Base-by-base conservation (phyloP, 2,797 vertebrate genomes). In the Dryobates pubescens region DNA sequence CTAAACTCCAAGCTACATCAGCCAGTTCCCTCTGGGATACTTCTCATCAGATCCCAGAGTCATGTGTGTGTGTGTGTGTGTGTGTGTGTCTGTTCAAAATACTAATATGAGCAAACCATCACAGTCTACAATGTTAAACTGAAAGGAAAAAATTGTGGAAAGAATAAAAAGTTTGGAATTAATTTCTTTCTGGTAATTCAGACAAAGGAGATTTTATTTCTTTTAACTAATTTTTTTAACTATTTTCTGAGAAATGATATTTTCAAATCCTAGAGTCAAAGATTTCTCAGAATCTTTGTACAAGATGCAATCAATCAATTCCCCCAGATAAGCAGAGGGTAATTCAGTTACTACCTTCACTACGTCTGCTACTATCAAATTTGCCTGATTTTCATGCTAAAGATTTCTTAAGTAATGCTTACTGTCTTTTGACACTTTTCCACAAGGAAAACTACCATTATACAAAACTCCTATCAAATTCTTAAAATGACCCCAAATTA, bases 401-500 rank as follows among this genome's bases (percentile, higher is more conserved):
- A 49, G 14, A 15, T 76, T 87, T 57, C 51, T 86, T 71, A 45
- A 64, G 30, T 54, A 82, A 59, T 47, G 7, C 84, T 88, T 71
- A 45, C 29, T 82, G 19, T 17, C 16, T 81, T 88, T 74, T 68
- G 30, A 13, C 51, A 68, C 22, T 61, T 7, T 73, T 43, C 26
- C 63, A 18, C 27, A 29, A 3, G 10, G 7, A 9, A 82, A 90
- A 68, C 11, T 75, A 29, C 15, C 10, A 49, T 70, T 82, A 62
- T 45, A 81, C 12, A 24, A 47, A 58, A 68, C 16, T 75, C n/a
- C 32, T 78, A 75, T 51, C 57, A 73, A 67, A 82, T 63, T 80
- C 72, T 90, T 47, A 81, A 82, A 51, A 73, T 79, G 84, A 34
- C n/a, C 61, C 41, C 62, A 80, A 27, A 94, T 87, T 81, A 92